These are phyloP conservation scores for Protobothrops mucrosquamatus DNA, from an alignment of 2,113 vertebrate species.

Conservation along the genomic window DNA sequence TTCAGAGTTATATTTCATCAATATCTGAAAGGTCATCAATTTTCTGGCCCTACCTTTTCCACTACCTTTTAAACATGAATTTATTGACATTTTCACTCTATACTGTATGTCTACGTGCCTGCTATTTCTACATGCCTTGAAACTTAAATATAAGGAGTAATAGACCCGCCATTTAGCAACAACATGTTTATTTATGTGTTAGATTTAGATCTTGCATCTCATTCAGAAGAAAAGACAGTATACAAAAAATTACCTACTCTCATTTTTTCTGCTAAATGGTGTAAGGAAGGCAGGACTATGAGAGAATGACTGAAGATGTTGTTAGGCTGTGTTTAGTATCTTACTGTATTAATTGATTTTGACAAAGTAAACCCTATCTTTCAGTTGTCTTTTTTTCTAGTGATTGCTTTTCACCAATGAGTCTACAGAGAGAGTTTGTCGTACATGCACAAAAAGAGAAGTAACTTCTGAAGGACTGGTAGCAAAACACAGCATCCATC, in stretches of 20 bases:
- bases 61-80: background rate
- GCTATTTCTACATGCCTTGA: background rate
- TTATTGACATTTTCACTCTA: background rate
- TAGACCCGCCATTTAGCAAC: background rate
- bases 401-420: background rate
- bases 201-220: background rate
- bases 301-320: background rate
- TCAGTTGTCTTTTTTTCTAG: background rate
- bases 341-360: slow-evolving; percentile 27
- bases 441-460: too few species aligned
- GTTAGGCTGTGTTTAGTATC: slow-evolving; percentile 5
- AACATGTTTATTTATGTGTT: background rate
- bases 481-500: too few species aligned
- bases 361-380: background rate
- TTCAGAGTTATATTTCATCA: background rate
- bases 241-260: background rate
- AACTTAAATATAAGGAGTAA: background rate
- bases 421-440: background rate
- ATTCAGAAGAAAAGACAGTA: background rate
- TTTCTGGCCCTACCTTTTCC: background rate
- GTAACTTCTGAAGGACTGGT: too few species aligned
- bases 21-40: background rate
- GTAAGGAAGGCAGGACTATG: background rate
- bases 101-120: background rate
- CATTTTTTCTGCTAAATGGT: background rate